Evolutionary conservation across 2,113 vertebrate genomes (phyloP), one percentile per base, ranked within the genome.

Genomic region (Blennius ocellaris): DNA sequence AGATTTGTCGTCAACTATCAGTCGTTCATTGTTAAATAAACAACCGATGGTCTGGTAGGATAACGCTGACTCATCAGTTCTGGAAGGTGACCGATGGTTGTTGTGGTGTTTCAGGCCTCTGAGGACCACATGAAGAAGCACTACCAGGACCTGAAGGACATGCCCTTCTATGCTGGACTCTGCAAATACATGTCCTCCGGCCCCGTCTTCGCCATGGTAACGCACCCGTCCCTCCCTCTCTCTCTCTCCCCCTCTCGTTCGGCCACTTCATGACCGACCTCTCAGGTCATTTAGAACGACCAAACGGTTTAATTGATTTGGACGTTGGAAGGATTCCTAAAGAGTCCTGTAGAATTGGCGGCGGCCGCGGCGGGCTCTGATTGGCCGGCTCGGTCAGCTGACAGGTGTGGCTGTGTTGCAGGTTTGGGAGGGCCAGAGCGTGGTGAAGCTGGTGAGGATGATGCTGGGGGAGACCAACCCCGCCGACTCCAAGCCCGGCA

Each of bases 381-480:
- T 30, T 30, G 21, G 21, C 2, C 21, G 4, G 21, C 4, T 8
- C n/a, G n/a, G n/a, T n/a, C 41, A 43, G 43, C 15, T 60, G 1
- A 0, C 58, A 62, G 51, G 11, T 48, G 1, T 0, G 0, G 41
- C 44, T 73, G 63, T 70, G 53, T 63, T 45, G 1, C 70, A 99
- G 97, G 97, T 97, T 40, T 99, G 97, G 97, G 96, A 99, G 87
- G 97, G 97, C 8, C 90, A 97, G 73, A 95, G 90, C 0, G 95
- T 95, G 2, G 96, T 99, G 82, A 98, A 97, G 92, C 95, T 95
- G 4, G 95, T 90, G 50, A 93, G 97, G 73, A 83, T 96, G 83
- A 98, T 99, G 96, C 89, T 99, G 76, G 98, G 98, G 1, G 98
- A 98, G 93, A 99, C 97, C 62, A 97, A 99, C 82, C 98, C 97